Evolutionary conservation across 2,113 vertebrate species (phyloP).

Genomic region (Bubo blakistoni): DNA sequence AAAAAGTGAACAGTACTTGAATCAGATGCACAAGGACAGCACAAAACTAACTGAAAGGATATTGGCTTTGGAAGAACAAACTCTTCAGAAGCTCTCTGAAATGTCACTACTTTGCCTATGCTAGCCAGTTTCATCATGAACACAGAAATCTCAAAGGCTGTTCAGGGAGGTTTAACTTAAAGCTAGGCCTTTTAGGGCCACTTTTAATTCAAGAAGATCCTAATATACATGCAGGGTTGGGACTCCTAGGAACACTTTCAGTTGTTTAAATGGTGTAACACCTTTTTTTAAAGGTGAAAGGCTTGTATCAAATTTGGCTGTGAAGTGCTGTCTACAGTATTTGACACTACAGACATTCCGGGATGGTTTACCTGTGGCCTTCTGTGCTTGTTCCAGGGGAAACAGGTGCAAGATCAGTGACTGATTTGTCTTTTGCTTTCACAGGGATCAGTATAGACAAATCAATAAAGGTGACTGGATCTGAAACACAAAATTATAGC

Average conservation of each 20-base stretch:
- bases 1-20: neutral
- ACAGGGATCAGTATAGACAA: neutral
- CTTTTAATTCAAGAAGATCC: neutral
- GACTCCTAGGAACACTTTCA: neutral
- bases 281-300: neutral
- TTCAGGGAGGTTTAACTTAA: neutral
- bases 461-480: neutral
- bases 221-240: neutral
- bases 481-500: neutral
- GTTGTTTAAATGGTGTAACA: neutral
- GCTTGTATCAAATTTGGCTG: neutral
- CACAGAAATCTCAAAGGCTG: neutral
- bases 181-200: neutral
- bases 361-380: neutral
- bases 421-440: neutral
- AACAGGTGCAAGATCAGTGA: neutral
- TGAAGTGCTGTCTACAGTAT: neutral
- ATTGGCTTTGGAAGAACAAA: neutral
- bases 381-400: neutral
- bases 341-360: neutral
- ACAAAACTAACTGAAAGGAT: neutral
- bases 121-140: neutral
- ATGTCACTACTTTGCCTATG: neutral
- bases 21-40: neutral
- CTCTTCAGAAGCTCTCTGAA: slow-evolving; percentile 8